Conservation (phyloP, 2,797 vertebrate species). For the Argyrosomus regius region DNA sequence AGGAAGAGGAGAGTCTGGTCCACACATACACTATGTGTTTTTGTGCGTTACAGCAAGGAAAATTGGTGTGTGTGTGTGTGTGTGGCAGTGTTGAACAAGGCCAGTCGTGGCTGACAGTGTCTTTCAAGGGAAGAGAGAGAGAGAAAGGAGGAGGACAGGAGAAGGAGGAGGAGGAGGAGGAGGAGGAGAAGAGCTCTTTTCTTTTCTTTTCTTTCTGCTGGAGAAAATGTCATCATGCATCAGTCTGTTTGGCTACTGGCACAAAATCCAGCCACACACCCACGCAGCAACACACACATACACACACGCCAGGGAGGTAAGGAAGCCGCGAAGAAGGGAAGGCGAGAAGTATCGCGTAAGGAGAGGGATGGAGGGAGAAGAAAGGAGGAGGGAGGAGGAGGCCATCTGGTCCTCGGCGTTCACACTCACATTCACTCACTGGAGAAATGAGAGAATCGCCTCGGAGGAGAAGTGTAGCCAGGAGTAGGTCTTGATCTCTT, state of each 20-base stretch:
- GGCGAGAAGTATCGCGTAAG: slow-evolving; percentile 68
- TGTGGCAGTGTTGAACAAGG: slow-evolving; percentile 60
- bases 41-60: slow-evolving; percentile 25
- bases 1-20: slow-evolving; percentile 33
- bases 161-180: slow-evolving; percentile 30
- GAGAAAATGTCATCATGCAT: slow-evolving; percentile 85
- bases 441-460: slow-evolving; percentile 60
- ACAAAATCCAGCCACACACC: slow-evolving; percentile 69
- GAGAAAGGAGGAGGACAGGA: slow-evolving; percentile 14
- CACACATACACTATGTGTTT: slow-evolving; percentile 33
- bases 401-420: slow-evolving; percentile 81
- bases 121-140: slow-evolving; percentile 61
- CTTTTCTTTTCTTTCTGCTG: slow-evolving; percentile 53
- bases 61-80: slow-evolving; percentile 23
- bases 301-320: slow-evolving; percentile 68
- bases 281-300: slow-evolving; percentile 48
- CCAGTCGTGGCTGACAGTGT: slow-evolving; percentile 72
- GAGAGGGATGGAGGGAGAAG: slow-evolving; percentile 60
- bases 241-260: slow-evolving; percentile 80
- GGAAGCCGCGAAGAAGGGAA: slow-evolving; percentile 68
- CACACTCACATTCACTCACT: slow-evolving; percentile 59
- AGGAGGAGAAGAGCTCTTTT: slow-evolving; percentile 48
- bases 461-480: slow-evolving; percentile 52
- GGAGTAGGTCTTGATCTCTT: slow-evolving; percentile 60
- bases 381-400: slow-evolving; percentile 55